Evolutionary conservation across 2,797 vertebrate genomes (phyloP), one percentile per base, ranked within the genome.

Genomic region (Taenioides sp.): DNA sequence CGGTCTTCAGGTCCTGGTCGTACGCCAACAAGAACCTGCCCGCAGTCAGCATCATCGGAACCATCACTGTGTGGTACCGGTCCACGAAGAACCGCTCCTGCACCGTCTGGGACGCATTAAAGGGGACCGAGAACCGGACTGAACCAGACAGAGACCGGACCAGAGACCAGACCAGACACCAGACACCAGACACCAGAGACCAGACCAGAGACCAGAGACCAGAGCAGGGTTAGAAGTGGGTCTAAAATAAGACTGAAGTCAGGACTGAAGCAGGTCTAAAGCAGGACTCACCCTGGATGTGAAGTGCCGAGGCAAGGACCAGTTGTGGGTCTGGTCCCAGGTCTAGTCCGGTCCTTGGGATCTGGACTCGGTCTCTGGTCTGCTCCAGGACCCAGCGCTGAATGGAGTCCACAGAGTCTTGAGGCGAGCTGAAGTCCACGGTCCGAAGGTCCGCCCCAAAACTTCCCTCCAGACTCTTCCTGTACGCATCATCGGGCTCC

Each of bases 11-110:
- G 0, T 71, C 74, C 23, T 87, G 77, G 77, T 98, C 97, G 14
- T 96, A 95, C 0, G 94, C 94, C 82, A 94, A 90, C 79, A 93
- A 91, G 80, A 93, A 92, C 81, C 91, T 91, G 28, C 92, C 95
- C 0, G 87, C 83, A 50, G 87, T 89, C 86, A 93, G 92, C 97
- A 98, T 98, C 97, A 96, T 97, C 55, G 96, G 95, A 67, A 95
- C 95, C 84, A 92, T 90, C 11, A 94, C 90, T 0, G 90, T 89
- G 7, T 86, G 93, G 70, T 97, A 98, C 62, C 90, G 94, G 89
- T 95, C 92, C 85, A 97, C 89, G 43, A 91, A 95, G 90, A 99
- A 98, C 5, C 93, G 93, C 65, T 95, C 95, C 0, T 80, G 86
- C 81, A 91, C 89, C 0, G 97, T 97, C 61, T 87, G 75, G 62